Evolutionary conservation across 2,888 invertebrate species (phyloP).

Genomic region (Cremastinae sp.): DNA sequence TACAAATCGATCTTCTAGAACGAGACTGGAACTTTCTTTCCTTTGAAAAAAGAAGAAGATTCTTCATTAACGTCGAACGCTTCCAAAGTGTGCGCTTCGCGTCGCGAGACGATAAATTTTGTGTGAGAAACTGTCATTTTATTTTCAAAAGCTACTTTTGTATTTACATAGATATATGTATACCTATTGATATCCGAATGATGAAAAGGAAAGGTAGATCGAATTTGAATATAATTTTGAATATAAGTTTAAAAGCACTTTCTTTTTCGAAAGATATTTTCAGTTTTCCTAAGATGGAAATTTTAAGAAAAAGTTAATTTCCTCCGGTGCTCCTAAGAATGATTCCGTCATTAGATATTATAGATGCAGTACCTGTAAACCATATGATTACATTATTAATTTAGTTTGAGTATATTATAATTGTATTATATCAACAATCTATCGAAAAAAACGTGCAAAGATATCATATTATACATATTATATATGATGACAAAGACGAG

Average conservation of each 20-base stretch:
- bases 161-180: slow-evolving; percentile 9
- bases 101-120: slow-evolving; percentile 9
- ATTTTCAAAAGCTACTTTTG: slow-evolving; percentile 14
- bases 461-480: slow-evolving; percentile 37
- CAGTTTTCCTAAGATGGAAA: not conserved
- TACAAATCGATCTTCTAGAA: slow-evolving; percentile 4
- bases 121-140: slow-evolving; percentile 3
- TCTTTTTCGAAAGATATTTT: slow-evolving; percentile 12
- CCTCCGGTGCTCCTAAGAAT: slow-evolving; percentile 50
- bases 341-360: slow-evolving; percentile 56
- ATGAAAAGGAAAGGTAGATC: not conserved
- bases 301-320: slow-evolving; percentile 39
- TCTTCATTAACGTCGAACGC: slow-evolving; percentile 31
- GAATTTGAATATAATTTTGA: not conserved
- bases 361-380: slow-evolving; percentile 55
- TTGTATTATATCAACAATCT: slow-evolving; percentile 32
- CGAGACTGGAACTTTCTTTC: slow-evolving; percentile 3
- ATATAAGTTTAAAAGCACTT: no score
- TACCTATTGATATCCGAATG: slow-evolving; percentile 6
- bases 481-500: slow-evolving; percentile 31
- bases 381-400: slow-evolving; percentile 50
- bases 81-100: slow-evolving; percentile 19
- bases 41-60: slow-evolving; percentile 1
- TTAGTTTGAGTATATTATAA: slow-evolving; percentile 34
- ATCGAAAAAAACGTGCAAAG: slow-evolving; percentile 21